These are phyloP conservation scores for Steinernema khuongi DNA, from an alignment of 1,140 invertebrate genomes.

Conservation along the genomic window DNA sequence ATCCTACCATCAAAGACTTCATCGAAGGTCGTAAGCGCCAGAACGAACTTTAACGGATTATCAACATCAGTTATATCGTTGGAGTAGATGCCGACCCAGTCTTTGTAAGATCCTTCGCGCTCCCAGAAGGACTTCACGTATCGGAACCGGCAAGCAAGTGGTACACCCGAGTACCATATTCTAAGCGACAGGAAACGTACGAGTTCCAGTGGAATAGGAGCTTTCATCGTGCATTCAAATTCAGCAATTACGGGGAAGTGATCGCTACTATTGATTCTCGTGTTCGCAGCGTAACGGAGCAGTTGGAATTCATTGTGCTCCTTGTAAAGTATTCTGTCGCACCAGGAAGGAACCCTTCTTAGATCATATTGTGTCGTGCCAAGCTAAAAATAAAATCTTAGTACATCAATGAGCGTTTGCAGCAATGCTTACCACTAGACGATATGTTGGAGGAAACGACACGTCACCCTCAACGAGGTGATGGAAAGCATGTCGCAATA, in stretches of 20 bases:
- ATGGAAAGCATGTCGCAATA: neutral
- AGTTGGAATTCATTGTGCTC: neutral
- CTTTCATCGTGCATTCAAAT: neutral
- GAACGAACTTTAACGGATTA: constrained; percentile 7
- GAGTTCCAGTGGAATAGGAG: neutral
- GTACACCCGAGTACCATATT: constrained; percentile 31
- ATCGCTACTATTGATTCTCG: constrained; percentile 23
- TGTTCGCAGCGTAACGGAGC: constrained; percentile 17
- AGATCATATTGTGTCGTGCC: constrained; percentile 33
- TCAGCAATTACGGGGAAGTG: constrained; percentile 28
- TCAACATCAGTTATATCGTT: constrained; percentile 20
- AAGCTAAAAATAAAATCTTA: constrained; percentile 11
- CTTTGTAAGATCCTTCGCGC: constrained; percentile 29
- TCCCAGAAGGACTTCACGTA: constrained; percentile 17
- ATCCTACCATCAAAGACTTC: constrained; percentile 1
- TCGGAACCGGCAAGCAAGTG: constrained; percentile 30
- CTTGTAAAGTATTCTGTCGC: constrained; percentile 34
- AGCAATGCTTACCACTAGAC: constrained; percentile 9
- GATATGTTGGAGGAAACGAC: constrained; percentile 32
- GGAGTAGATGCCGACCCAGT: constrained; percentile 34
- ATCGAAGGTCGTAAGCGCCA: neutral
- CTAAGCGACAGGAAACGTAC: constrained; percentile 27
- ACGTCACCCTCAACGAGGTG: constrained; percentile 23
- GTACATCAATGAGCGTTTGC: constrained; percentile 13
- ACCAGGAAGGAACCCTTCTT: constrained; percentile 36